Conservation (phyloP, 2,888 invertebrate species). For the Parnassius smintheus region DNA sequence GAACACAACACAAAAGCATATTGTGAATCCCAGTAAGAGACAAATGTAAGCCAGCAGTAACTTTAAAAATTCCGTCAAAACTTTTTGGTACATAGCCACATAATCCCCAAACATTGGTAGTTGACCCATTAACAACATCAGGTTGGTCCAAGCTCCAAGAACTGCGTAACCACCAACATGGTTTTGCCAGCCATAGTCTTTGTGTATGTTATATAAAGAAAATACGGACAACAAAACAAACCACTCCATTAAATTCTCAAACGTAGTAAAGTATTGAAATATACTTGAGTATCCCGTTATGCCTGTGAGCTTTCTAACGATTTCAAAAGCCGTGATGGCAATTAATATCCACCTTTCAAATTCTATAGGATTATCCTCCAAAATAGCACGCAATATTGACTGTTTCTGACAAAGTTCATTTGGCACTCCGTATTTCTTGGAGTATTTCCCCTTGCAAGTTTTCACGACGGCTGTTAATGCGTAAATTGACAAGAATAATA, state of each 20-base stretch:
- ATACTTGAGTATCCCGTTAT: constrained; percentile 90
- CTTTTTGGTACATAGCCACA: constrained; percentile 94
- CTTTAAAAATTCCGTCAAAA: constrained; percentile 91
- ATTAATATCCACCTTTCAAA: constrained; percentile 90
- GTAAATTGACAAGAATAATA: constrained; percentile 88
- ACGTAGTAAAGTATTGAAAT: constrained; percentile 89
- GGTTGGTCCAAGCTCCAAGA: constrained; percentile 91
- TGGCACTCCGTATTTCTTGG: constrained; percentile 77
- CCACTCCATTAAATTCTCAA: constrained; percentile 93
- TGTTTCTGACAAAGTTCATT: constrained; percentile 88
- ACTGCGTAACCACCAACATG: constrained; percentile 93
- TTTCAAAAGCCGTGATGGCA: constrained; percentile 88
- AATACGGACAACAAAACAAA: constrained; percentile 91
- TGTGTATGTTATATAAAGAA: constrained; percentile 88
- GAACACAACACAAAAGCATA: constrained; percentile 93
- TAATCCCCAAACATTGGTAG: constrained; percentile 93
- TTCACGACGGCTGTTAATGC: constrained; percentile 89
- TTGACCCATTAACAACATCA: constrained; percentile 94
- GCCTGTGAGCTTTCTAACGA: constrained; percentile 88
- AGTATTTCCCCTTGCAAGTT: constrained; percentile 81
- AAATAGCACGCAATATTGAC: constrained; percentile 86
- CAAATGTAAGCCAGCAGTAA: constrained; percentile 91
- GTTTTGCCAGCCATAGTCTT: constrained; percentile 91
- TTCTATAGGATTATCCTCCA: constrained; percentile 88
- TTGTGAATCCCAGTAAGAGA: constrained; percentile 90